Conservation (phyloP, 2,113 vertebrate species). For the Potamarius usumacintae region DNA sequence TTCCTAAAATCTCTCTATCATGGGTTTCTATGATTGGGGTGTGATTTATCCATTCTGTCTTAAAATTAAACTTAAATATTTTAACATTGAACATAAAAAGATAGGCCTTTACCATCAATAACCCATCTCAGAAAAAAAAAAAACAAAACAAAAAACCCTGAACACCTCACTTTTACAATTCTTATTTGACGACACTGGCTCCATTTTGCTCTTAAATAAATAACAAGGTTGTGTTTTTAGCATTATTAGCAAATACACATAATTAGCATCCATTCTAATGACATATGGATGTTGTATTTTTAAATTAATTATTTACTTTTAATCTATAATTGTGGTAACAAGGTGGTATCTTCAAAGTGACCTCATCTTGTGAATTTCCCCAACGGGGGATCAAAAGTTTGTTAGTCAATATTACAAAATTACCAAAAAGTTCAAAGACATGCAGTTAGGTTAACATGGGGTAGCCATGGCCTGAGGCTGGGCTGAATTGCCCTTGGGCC, state of each 20-base stretch:
- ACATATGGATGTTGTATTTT: background rate
- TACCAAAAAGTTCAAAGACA: too few species aligned
- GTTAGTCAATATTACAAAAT: background rate
- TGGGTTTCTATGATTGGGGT: background rate
- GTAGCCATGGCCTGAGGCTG: too few species aligned
- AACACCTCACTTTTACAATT: background rate
- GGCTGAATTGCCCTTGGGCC: too few species aligned
- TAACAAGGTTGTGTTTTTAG: background rate
- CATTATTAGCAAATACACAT: background rate
- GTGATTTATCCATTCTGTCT: background rate
- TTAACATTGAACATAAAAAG: background rate
- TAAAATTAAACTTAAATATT: background rate
- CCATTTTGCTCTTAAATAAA: background rate
- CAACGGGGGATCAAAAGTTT: too few species aligned
- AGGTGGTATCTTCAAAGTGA: background rate
- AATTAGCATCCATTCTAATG: background rate
- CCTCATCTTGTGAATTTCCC: background rate
- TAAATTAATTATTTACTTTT: background rate
- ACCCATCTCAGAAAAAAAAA: background rate
- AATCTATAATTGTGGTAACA: background rate
- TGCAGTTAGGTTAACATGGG: too few species aligned
- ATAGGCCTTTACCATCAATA: background rate
- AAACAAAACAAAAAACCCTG: too few species aligned
- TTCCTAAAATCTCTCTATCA: constrained; percentile 11
- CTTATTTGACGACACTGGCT: background rate